A percentile compares a stretch with the other conserved stretches of the same genome.
These are phyloP conservation scores for Cranoglanis bouderius DNA, from an alignment of 2,113 vertebrate species.

Conservation along the genomic window DNA sequence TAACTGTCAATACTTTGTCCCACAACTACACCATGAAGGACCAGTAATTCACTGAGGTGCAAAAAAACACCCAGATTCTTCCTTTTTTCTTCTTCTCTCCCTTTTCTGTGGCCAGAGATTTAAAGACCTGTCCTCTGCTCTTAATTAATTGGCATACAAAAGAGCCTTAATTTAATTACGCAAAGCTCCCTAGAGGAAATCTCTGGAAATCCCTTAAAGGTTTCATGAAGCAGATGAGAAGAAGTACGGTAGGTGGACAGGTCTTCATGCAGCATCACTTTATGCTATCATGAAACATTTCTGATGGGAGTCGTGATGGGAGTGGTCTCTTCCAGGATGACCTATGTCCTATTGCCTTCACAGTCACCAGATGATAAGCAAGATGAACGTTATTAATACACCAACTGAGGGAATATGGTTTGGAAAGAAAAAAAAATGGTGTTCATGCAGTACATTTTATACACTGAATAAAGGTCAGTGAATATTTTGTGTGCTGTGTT, in stretches of 20 bases:
- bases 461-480: background rate
- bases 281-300: background rate
- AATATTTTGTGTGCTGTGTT: background rate
- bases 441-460: background rate
- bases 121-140: constrained; percentile 65
- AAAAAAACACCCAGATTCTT: constrained; percentile 52
- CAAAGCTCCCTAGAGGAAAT: constrained; percentile 76
- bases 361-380: background rate
- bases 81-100: background rate
- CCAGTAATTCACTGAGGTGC: constrained; percentile 46
- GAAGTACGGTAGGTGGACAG: constrained; percentile 43
- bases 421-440: background rate
- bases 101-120: constrained; percentile 38
- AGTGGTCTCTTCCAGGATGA: background rate
- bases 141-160: constrained; percentile 85
- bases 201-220: constrained; percentile 78
- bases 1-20: constrained; percentile 48
- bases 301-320: background rate
- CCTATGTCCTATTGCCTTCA: background rate
- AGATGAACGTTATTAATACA: background rate
- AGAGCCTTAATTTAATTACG: constrained; percentile 81
- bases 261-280: constrained; percentile 9
- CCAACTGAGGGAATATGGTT: background rate
- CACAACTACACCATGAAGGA: constrained; percentile 39
- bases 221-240: constrained; percentile 64